These are phyloP conservation scores for Mesorhabditis spiculigera DNA, from an alignment of 2,888 invertebrate genomes.

Conservation along the genomic window DNA sequence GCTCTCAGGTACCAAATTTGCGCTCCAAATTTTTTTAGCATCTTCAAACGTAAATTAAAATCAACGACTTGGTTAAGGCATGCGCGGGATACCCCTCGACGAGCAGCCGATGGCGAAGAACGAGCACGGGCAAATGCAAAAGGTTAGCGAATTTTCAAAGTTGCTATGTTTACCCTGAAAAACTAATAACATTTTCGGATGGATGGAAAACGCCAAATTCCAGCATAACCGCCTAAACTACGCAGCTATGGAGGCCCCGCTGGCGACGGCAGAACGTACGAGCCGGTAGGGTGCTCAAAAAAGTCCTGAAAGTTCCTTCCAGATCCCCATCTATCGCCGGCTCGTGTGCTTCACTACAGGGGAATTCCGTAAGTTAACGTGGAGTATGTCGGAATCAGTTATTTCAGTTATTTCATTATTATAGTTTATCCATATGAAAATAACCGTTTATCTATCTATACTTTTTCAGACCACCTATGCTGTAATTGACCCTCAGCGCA, in stretches of 20 bases:
- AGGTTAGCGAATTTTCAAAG: too few species aligned
- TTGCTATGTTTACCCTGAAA: background rate
- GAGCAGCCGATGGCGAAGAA: too few species aligned
- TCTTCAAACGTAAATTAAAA: background rate
- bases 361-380: background rate
- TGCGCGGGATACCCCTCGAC: background rate
- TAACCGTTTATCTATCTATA: background rate
- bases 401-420: too few species aligned
- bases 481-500: background rate
- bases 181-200: background rate
- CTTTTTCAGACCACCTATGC: slow-evolving; percentile 2
- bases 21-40: too few species aligned
- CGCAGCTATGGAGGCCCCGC: slow-evolving; percentile 1
- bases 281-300: background rate
- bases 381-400: background rate
- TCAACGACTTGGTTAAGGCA: background rate
- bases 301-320: background rate
- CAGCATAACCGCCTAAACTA: background rate
- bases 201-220: too few species aligned
- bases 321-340: background rate
- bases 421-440: too few species aligned
- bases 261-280: background rate
- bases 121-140: too few species aligned
- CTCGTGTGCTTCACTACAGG: background rate
- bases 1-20: too few species aligned